Percentiles rank a stretch among this genome's conserved stretches.
Evolutionary conservation across 1,140 invertebrate genomes (phyloP).

Genomic region (Chionoecetes opilio): DNA sequence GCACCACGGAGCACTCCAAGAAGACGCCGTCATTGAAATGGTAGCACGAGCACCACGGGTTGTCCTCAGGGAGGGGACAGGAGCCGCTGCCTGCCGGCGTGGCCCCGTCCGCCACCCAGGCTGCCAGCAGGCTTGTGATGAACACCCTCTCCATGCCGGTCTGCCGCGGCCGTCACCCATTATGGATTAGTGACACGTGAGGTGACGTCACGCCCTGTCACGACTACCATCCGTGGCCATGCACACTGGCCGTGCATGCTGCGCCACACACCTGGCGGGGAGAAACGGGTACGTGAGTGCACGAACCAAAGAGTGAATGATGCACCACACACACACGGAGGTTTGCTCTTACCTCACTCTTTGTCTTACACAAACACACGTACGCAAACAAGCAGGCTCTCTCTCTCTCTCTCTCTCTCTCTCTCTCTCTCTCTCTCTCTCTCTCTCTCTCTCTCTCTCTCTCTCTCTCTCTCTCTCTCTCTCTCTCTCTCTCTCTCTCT

Average conservation of each 20-base stretch:
- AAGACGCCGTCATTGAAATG: slow-evolving; percentile 95
- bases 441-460: neutral
- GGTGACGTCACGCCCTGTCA: neutral
- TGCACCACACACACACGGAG: neutral
- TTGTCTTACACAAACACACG: neutral
- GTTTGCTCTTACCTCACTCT: neutral
- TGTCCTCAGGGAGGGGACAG: slow-evolving; percentile 89
- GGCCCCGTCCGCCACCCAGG: slow-evolving; percentile 15
- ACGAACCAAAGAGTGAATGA: neutral
- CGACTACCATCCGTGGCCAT: neutral
- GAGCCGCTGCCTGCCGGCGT: slow-evolving; percentile 81
- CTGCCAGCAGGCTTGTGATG: slow-evolving; percentile 54
- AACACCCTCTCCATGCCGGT: slow-evolving; percentile 63
- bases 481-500: neutral
- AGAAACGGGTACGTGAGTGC: neutral
- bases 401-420: neutral
- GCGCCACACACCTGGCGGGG: neutral
- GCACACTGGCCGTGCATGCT: neutral
- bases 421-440: neutral
- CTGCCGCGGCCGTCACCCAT: slow-evolving; percentile 53
- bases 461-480: neutral
- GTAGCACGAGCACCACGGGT: slow-evolving; percentile 94
- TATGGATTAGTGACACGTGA: slow-evolving; percentile 37
- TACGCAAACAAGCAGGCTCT: neutral
- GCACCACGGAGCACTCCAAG: slow-evolving; percentile 93